phyloP scores from a whole-genome alignment of 2,797 vertebrate species.

The Ctenopoma kingsleyae region DNA sequence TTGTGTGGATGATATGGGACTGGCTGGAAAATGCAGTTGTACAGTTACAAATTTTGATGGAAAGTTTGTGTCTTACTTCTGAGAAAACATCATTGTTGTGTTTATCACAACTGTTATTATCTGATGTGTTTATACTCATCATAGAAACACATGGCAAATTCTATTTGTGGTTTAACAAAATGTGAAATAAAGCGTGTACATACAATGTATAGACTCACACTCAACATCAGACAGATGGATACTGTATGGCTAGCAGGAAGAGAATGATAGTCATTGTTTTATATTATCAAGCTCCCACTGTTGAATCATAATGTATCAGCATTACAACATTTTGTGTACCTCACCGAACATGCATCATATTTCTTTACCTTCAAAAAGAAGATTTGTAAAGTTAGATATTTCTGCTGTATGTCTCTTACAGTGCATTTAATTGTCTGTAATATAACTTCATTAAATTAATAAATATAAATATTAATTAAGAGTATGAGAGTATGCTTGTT shows the following conservation, averaged over 20 bases:
- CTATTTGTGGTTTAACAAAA: not conserved
- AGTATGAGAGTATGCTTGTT: not conserved
- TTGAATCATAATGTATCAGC: not conserved
- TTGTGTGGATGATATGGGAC: too few species aligned
- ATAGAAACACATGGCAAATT: too few species aligned
- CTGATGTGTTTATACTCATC: too few species aligned
- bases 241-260: not conserved
- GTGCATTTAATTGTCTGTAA: conserved; percentile 20
- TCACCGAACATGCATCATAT: conserved; percentile 32
- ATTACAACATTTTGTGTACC: not conserved
- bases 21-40: too few species aligned
- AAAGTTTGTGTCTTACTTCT: too few species aligned
- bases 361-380: conserved; percentile 14
- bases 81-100: too few species aligned
- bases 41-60: too few species aligned
- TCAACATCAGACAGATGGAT: not conserved
- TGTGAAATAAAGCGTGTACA: too few species aligned
- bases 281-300: conserved; percentile 8
- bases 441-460: conserved; percentile 49
- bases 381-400: conserved; percentile 39
- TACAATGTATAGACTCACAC: too few species aligned
- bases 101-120: too few species aligned
- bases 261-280: not conserved
- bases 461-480: not conserved
- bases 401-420: conserved; percentile 27